Base-by-base conservation (phyloP, 1,140 invertebrate species). In the Aplysia californica region DNA sequence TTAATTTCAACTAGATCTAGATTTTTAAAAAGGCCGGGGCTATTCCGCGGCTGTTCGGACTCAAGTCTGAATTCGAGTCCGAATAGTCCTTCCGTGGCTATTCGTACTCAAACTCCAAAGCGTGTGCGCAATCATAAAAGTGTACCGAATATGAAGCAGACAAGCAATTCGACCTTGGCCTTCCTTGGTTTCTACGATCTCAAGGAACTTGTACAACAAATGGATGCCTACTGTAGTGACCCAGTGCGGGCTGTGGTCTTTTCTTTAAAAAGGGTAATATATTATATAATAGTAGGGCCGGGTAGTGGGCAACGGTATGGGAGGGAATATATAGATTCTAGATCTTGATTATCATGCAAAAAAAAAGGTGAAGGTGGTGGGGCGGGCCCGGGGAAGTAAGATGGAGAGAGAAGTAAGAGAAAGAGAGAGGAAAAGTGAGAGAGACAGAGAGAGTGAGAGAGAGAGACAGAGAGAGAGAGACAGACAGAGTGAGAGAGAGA, bases 361-460 rank as follows among this genome's bases (percentile, higher is more conserved):
- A 10, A 61, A 31, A 61, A 26, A 31, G 29, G 18, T 18, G 6
- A 26, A 61, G 26, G 26, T 18, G 10, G 29, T 10, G 29, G 6
- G 26, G 58, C 10, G 10, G 29, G 26, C 20, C 6, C 10, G 26
- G 58, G 26, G 58, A 6, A 26, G 58, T 10, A 26, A 26, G 58
- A 61, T 10, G 26, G 58, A 61, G 58, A 61, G 58, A 61, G 58
- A 61, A n/a, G n/a, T n/a, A 26, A 61, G 58, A 61, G 58, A 61
- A 26, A 61, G 58, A 61, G 58, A 61, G 58, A 61, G 58, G 26
- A 26, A 61, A 26, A 61, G 58, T 18, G 44, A 50, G 44, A 50
- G 44, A 50, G 44, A 50, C 44, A 50, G 44, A 50, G 10, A 50
- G 44, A 50, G 10, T 18, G 58, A 61, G 10, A 61, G 29, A 61